Conservation (phyloP, 2,888 invertebrate species). For the Standfussiana lucernea region DNA sequence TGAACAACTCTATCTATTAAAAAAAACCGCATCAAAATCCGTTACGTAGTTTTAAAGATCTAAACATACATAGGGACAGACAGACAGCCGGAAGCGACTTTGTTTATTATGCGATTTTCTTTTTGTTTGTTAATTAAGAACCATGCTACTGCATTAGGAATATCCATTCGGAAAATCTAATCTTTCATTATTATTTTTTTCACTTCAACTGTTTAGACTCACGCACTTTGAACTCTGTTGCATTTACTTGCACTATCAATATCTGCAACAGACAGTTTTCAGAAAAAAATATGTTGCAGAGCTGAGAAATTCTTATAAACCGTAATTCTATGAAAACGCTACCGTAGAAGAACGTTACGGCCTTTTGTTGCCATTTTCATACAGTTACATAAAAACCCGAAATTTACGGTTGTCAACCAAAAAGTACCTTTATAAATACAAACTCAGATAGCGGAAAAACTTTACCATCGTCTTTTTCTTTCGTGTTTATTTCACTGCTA, state of each 20-base stretch:
- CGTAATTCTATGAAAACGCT: neutral
- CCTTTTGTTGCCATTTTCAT: neutral
- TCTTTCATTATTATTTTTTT: too few species aligned
- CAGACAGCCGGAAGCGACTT: too few species aligned
- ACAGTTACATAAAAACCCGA: neutral
- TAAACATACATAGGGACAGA: too few species aligned
- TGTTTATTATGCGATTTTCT: too few species aligned
- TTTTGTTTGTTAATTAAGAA: too few species aligned
- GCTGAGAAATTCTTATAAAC: neutral
- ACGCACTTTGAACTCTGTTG: neutral
- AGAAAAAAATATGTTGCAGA: neutral
- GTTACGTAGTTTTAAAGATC: too few species aligned
- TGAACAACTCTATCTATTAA: too few species aligned
- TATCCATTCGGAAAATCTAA: too few species aligned
- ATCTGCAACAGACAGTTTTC: neutral
- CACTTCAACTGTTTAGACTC: neutral
- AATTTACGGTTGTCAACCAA: neutral
- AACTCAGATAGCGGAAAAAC: neutral
- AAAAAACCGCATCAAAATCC: too few species aligned
- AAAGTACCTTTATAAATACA: neutral
- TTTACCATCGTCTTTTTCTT: neutral
- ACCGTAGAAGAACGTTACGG: neutral
- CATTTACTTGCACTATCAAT: neutral
- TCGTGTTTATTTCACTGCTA: constrained; percentile 8
- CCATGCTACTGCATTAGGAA: too few species aligned